Evolutionary conservation across 2,888 invertebrate genomes (phyloP), one percentile per base, ranked within the genome.

Genomic region (Protophormia terraenovae): DNA sequence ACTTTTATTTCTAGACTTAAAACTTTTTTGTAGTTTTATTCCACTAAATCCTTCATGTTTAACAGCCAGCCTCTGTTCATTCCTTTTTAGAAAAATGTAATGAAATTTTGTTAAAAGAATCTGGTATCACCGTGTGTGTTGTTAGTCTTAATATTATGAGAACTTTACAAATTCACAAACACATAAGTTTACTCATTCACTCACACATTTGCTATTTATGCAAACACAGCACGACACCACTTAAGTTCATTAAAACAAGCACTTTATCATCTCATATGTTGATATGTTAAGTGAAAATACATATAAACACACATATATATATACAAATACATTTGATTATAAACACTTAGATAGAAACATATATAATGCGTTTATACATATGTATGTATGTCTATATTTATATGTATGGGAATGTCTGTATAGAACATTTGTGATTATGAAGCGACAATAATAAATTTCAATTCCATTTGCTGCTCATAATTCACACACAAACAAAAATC

Each of bases 181-280:
- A 16, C 53, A 29, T n/a, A 14, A 16, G 27, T 29, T 24, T 16
- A 41, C 2, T 32, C 24, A 47, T 19, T 19, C 16, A 38, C 55
- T 16, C 16, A 14, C 22, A 32, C 19, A 29, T 55, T 29, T 62
- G 35, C 64, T 62, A 22, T 77, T 76, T 66, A 29, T 73, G 32
- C 66, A 69, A 58, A 72, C 79, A 78, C 80, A 81, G 80, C 77
- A 81, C 76, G 76, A 72, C 73, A 80, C 72, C 77, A 84, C 84
- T 81, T 84, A 81, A 81, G 77, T 84, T 84, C 84, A 84, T 84
- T 84, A 84, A 81, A 84, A 84, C 81, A 73, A 81, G 81, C 66
- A 77, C 80, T 84, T 81, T 72, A 81, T 84, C 76, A 78, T 69
- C 27, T 64, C 32, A 45, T 62, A 76, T 76, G 75, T 27, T 82